phyloP scores from a whole-genome alignment of 2,113 vertebrate genomes.

The Tapirus terrestris region DNA sequence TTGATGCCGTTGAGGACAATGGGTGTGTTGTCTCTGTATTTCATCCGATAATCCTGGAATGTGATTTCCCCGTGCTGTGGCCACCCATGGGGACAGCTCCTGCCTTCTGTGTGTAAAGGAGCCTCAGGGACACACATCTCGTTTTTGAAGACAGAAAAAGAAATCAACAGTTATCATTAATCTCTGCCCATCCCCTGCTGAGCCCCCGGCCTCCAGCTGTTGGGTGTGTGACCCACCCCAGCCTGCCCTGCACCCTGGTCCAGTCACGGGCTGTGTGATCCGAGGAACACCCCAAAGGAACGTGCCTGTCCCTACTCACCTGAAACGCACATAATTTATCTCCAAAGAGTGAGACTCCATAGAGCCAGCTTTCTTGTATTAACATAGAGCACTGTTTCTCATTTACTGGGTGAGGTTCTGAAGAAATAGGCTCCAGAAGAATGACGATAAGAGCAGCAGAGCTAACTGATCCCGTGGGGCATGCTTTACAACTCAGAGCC shows the following conservation, averaged over 20 bases:
- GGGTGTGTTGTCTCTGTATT: constrained; percentile 86
- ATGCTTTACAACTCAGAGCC: neutral
- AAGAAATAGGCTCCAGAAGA: neutral
- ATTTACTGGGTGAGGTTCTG: too few relatives aligned
- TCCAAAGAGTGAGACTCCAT: neutral
- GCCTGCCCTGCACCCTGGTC: neutral
- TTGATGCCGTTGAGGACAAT: constrained; percentile 83
- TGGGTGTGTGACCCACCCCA: neutral
- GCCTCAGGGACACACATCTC: constrained; percentile 84
- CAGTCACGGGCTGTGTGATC: neutral
- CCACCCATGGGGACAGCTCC: constrained; percentile 81
- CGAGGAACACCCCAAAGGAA: neutral
- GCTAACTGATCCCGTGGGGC: accelerated
- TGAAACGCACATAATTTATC: neutral
- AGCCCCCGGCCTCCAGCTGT: neutral
- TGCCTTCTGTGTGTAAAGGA: constrained; percentile 73
- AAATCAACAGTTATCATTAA: neutral
- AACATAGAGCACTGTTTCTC: neutral
- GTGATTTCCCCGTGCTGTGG: constrained; percentile 85
- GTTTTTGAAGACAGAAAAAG: constrained; percentile 35
- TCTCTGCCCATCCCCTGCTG: neutral
- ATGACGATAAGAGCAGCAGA: neutral
- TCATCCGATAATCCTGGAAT: constrained; percentile 89
- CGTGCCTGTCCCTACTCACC: neutral
- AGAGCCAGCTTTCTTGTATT: neutral